Evolutionary conservation across 2,888 invertebrate species (phyloP).

Genomic region (Lymantria dispar): DNA sequence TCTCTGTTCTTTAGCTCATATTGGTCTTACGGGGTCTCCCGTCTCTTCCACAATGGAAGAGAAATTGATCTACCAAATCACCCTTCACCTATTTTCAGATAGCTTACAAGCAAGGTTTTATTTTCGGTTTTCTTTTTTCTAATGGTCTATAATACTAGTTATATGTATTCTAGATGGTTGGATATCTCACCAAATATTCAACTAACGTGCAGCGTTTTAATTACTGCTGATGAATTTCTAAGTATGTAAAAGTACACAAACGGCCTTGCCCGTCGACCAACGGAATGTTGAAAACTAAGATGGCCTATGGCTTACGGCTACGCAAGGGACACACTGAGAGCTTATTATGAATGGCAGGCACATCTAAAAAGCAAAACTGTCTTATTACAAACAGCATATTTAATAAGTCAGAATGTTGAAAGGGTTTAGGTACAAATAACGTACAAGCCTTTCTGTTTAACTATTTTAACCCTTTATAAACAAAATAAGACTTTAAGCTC

Average conservation of each 20-base stretch:
- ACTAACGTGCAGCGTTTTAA: too few species aligned
- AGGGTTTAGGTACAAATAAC: slow-evolving; percentile 10
- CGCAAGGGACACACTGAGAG: slow-evolving; percentile 8
- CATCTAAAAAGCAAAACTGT: slow-evolving; percentile 19
- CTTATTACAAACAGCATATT: slow-evolving; percentile 31
- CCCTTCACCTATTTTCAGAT: too few species aligned
- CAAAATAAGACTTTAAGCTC: slow-evolving; percentile 14
- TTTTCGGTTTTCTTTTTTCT: too few species aligned
- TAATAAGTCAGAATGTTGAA: slow-evolving; percentile 19
- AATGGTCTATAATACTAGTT: too few species aligned
- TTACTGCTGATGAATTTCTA: too few species aligned
- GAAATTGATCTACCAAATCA: too few species aligned
- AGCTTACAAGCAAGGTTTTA: too few species aligned
- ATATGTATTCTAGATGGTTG: too few species aligned
- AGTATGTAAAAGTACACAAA: background rate
- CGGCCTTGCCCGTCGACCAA: slow-evolving; percentile 5
- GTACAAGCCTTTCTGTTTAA: slow-evolving; percentile 12
- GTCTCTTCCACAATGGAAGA: too few species aligned
- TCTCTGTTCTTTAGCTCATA: too few species aligned
- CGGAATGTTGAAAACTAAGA: slow-evolving; percentile 11
- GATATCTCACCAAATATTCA: too few species aligned
- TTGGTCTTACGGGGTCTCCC: too few species aligned
- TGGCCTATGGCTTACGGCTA: slow-evolving; percentile 26
- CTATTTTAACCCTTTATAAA: slow-evolving; percentile 16
- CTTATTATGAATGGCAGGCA: slow-evolving; percentile 19